phyloP scores from a whole-genome alignment of 1,140 invertebrate species.

The Globodera rostochiensis region DNA sequence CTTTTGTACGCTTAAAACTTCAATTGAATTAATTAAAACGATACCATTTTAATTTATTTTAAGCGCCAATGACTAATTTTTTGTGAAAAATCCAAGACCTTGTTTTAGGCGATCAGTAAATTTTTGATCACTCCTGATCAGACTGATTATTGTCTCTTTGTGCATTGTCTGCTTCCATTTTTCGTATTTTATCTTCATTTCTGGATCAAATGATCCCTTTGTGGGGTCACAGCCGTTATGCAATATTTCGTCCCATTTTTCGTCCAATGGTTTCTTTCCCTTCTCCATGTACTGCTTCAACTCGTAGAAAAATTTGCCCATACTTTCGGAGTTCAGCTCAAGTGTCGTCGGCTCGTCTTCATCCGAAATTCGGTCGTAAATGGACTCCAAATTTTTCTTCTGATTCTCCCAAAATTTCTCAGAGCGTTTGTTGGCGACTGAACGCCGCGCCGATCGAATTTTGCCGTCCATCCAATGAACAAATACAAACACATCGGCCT shows the following conservation, averaged over 20 bases:
- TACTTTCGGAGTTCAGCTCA: not conserved
- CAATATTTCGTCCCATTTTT: not conserved
- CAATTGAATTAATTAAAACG: no score
- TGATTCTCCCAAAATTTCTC: not conserved
- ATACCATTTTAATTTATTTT: no score
- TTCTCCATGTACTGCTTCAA: not conserved
- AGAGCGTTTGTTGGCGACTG: not conserved
- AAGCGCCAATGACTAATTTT: no score
- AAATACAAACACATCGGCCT: not conserved
- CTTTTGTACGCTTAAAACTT: no score
- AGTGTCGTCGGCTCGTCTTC: not conserved
- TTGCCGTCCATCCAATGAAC: not conserved
- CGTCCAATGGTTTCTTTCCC: not conserved
- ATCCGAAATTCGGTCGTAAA: not conserved
- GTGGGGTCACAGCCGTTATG: not conserved
- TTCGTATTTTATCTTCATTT: not conserved
- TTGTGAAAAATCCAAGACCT: not conserved
- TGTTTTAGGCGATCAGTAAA: not conserved
- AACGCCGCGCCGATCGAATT: not conserved
- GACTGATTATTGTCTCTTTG: not conserved
- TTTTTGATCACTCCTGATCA: not conserved
- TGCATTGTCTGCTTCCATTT: not conserved
- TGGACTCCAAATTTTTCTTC: not conserved
- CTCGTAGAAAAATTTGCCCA: not conserved
- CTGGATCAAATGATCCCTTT: not conserved